Evolutionary conservation across 2,113 vertebrate genomes (phyloP), one percentile per base, ranked within the genome.

Genomic region (Albula goreensis): DNA sequence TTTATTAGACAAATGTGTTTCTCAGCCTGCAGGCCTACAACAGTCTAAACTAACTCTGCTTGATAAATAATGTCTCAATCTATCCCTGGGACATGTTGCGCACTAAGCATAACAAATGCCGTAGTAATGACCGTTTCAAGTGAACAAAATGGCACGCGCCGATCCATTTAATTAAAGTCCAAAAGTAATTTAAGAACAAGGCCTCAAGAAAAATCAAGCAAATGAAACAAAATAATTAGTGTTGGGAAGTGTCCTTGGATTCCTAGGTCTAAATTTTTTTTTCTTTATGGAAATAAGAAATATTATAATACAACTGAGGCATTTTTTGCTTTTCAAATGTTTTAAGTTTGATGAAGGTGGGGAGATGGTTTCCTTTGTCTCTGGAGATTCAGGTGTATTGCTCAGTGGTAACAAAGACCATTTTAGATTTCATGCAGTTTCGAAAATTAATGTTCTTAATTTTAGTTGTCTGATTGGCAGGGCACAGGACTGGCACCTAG

Each of bases 171-270:
- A 88, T 82, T 79, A 48, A 31, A 52, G 52, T 50, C 31, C 57
- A 41, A 56, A 78, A 70, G 66, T 83, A 86, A 77, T 81, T 83
- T 31, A 78, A n/a, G 83, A 70, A 74, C 5, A 63, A 52, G 78
- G 19, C 66, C 17, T 50, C 52, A n/a, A 53, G 85, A 31, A 63
- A 57, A 60, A 82, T 53, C 52, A 56, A 41, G 19, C 15, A 79
- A 85, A 79, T 86, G 41, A 82, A 83, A 83, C 6, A 50, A 49
- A 78, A 83, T 82, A 83, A 86, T 86, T 83, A 78, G 63, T 57
- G 31, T 82, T 53, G 83, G 52, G 51, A 11, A 60, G 25, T 57
- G 70, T 63, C 74, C 81, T 56, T 60, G 19, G 79, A 78, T 19
- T 52, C 6, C 22, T 41, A 41, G 31, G 10, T 81, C 49, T 25